phyloP scores from a whole-genome alignment of 2,888 invertebrate species.

The Catocala fraxini region DNA sequence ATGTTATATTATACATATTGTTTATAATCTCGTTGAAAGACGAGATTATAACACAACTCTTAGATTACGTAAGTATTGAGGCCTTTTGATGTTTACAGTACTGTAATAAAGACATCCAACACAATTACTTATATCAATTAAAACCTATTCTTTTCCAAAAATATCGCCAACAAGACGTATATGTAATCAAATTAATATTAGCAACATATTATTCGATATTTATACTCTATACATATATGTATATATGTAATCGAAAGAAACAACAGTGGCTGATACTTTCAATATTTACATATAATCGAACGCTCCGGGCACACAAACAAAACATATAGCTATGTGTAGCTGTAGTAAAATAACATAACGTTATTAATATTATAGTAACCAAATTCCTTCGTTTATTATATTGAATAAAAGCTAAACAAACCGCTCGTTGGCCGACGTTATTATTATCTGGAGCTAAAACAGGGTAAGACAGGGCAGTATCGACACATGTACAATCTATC shows the following conservation, averaged over 20 bases:
- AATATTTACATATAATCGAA: conserved; percentile 1
- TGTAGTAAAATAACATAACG: background rate
- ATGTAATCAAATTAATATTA: background rate
- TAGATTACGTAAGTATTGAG: too few relatives aligned
- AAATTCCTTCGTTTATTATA: conserved; percentile 22
- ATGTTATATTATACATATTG: too few relatives aligned
- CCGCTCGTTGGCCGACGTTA: background rate
- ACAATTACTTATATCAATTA: background rate
- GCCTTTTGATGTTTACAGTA: too few relatives aligned
- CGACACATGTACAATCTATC: background rate
- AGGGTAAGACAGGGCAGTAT: background rate
- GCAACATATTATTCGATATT: too few relatives aligned
- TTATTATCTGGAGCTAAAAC: background rate
- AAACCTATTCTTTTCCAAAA: background rate
- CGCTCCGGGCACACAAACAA: conserved; percentile 1
- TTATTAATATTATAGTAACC: conserved; percentile 19
- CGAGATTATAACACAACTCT: too few relatives aligned
- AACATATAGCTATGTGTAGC: background rate
- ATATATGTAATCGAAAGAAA: background rate
- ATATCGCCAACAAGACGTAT: background rate
- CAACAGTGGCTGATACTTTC: background rate
- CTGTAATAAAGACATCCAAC: too few relatives aligned
- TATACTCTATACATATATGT: background rate
- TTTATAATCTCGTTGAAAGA: too few relatives aligned
- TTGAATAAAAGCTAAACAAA: conserved; percentile 24